phyloP scores from a whole-genome alignment of 2,113 vertebrate species.

The Cranoglanis bouderius region DNA sequence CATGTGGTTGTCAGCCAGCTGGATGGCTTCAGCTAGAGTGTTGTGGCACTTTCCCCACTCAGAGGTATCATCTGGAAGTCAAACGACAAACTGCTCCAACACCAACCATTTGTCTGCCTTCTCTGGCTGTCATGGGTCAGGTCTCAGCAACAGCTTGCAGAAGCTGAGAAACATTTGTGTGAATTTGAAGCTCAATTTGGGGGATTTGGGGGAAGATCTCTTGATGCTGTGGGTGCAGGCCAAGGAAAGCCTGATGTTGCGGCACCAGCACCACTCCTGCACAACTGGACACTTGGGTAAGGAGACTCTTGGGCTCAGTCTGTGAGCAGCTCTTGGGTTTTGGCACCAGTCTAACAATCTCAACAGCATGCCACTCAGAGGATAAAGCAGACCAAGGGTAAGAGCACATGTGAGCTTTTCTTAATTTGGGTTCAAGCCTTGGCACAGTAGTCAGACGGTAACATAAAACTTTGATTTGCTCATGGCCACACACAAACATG shows the following conservation, averaged over 20 bases:
- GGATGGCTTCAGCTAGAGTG: background rate
- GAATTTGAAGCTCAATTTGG: background rate
- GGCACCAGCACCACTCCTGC: background rate
- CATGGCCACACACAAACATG: background rate
- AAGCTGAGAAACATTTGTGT: background rate
- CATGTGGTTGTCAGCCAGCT: background rate
- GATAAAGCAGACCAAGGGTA: background rate
- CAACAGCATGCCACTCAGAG: background rate
- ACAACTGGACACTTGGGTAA: background rate
- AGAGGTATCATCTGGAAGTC: background rate
- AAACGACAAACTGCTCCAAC: background rate
- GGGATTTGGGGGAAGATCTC: background rate
- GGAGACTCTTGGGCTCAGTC: background rate
- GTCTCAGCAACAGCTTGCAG: background rate
- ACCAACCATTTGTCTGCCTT: background rate
- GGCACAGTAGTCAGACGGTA: background rate
- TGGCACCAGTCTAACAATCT: conserved; percentile 1
- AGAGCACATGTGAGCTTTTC: background rate
- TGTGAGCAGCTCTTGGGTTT: background rate
- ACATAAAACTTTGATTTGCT: background rate
- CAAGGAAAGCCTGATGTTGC: background rate
- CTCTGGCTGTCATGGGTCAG: background rate
- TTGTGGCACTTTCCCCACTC: background rate
- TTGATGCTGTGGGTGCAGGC: background rate
- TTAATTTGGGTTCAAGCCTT: background rate